phyloP scores from a whole-genome alignment of 2,113 vertebrate species.

The Xiphorhynchus elegans region DNA sequence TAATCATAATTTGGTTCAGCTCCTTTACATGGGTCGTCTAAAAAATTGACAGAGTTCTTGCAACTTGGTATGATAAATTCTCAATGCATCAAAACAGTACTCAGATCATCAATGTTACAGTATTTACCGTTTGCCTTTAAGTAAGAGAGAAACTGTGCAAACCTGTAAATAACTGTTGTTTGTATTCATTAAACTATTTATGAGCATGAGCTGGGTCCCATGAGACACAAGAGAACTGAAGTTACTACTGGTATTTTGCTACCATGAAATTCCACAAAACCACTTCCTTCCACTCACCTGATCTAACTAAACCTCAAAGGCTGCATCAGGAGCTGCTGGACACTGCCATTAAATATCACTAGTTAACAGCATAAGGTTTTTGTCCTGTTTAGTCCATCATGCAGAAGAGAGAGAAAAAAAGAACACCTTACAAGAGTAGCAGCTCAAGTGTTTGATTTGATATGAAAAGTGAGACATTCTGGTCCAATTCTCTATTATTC shows the following conservation, averaged over 20 bases:
- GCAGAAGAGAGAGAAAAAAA: background rate
- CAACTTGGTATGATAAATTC: background rate
- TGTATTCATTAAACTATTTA: background rate
- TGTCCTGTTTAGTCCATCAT: background rate
- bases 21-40: background rate
- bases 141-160: background rate
- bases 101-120: background rate
- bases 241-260: background rate
- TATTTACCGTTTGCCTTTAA: background rate
- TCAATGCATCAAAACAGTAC: background rate
- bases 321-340: background rate
- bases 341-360: background rate
- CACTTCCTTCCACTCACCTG: background rate
- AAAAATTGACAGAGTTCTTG: background rate
- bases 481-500: background rate
- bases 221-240: background rate
- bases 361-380: background rate
- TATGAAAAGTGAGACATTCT: background rate
- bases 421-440: background rate
- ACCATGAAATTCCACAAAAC: rapidly evolving
- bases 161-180: background rate
- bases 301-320: rapidly evolving
- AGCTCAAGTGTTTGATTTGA: background rate
- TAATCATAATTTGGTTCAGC: background rate
- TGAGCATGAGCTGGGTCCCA: background rate